Evolutionary conservation across 1,140 invertebrate genomes (phyloP), one percentile per base, ranked within the genome.

Genomic region (Drosophila micromelanica): DNA sequence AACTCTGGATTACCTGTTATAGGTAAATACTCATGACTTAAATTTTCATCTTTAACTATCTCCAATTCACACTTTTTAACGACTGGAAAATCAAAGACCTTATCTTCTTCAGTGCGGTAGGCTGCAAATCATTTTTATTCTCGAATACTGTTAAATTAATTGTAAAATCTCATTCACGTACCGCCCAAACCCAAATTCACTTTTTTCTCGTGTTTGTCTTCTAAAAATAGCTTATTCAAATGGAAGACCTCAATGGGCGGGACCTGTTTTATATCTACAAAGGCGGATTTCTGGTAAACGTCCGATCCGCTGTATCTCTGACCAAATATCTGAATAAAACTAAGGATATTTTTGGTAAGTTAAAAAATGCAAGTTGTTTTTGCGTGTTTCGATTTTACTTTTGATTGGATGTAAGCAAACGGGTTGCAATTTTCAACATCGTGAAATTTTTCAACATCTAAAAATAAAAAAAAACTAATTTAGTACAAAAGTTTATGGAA

Each of bases 11-110:
- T 93, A 55, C 99, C 99, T 82, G 94, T 94, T 90, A 99, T 99
- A 0, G 97, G 95, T 12, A 96, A 95, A 93, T 99, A 99, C 93
- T 99, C 99, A 74, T 99, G 96, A 92, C 99, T 97, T 86, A 99
- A 87, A 42, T 94, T 46, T 23, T 57, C n/a, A 37, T 77, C 51
- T 6, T 54, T 56, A 0, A 61, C 56, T 2, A 79, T 8, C 48
- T 68, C 67, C 3, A 42, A 12, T 20, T 64, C 49, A 20, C 51
- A 65, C 40, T 73, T 68, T 17, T 67, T 73, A 0, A 99, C 97
- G 93, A 95, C 96, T 20, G 97, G 97, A 13, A 99, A 93, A n/a
- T 99, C 94, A 93, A 95, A 98, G 6, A 98, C 98, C 93, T 98
- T 98, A 61, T 98, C 98, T 91, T 97, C 95, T 92, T 99, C 98